Conservation (phyloP, 1,140 invertebrate genomes). For the Anastrepha ludens region DNA sequence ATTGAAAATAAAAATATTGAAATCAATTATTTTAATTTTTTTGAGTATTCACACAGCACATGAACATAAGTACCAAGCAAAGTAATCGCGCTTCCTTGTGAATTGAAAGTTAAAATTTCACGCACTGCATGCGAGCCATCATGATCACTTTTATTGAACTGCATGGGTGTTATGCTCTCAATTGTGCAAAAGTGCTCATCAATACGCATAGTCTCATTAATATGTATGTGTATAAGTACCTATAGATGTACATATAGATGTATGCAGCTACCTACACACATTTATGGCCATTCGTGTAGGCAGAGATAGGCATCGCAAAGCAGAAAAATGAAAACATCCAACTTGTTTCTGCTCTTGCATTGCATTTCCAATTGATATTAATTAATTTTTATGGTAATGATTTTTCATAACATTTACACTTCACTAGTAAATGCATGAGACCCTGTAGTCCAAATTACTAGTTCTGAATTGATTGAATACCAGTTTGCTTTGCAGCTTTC, state of each 20-base stretch:
- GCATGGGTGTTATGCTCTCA: not conserved
- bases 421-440: not conserved
- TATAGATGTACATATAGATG: too few relatives aligned
- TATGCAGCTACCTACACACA: not conserved
- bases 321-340: not conserved
- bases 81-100: not conserved
- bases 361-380: constrained; percentile 29
- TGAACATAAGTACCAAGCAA: not conserved
- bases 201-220: too few relatives aligned
- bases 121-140: not conserved
- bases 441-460: too few relatives aligned
- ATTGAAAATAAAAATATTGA: too few relatives aligned
- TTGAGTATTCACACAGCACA: not conserved
- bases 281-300: not conserved
- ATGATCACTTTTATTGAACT: constrained; percentile 38
- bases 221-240: too few relatives aligned
- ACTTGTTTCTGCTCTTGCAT: not conserved
- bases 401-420: constrained; percentile 4
- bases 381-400: not conserved
- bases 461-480: too few relatives aligned
- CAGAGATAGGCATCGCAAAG: not conserved
- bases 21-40: too few relatives aligned
- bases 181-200: too few relatives aligned
- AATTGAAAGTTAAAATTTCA: constrained; percentile 36
- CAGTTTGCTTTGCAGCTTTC: too few relatives aligned